Base-by-base conservation (phyloP, 2,113 vertebrate genomes). In the Rhabdomys dilectus region DNA sequence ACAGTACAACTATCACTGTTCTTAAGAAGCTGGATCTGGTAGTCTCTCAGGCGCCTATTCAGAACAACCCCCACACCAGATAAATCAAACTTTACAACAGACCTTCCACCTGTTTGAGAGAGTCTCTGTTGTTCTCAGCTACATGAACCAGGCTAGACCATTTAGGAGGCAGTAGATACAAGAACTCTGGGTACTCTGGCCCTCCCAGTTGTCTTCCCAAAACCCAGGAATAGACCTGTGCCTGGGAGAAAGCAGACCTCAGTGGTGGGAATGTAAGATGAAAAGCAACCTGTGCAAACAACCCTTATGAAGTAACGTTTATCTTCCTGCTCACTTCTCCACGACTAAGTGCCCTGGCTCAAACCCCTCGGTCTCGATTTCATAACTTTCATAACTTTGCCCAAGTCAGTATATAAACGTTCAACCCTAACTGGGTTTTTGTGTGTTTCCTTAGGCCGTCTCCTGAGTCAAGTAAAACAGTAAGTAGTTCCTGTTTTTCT, bases 41-140 rank as follows among this genome's bases (percentile, higher is more conserved):
- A 31, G 31, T 82, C 22, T 82, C 72, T 87, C 68, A 42, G 48
- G 73, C 36, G 75, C 34, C 60, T 76, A 29, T 53, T 80, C 53
- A 84, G 58, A 96, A 51, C 42, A 64, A 10, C 24, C 11, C 26
- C 2, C 19, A 21, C 8, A 29, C 42, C 1, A 5, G 17, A 72
- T 36, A 91, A 93, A 86, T 21, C 82, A 91, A 85, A 92, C 21
- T 56, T 93, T n/a, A 91, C 31, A 72, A 2, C 48, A 91, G 36
- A 70, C 73, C 72, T 42, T 75, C 31, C 31, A 9, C 42, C 42
- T 45, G 24, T 42, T 58, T 62, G 39, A 31, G 4, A 39, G 56
- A 64, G n/a, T 16, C 58, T 42, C 58, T 42, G 8, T n/a, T 82
- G 80, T 9, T 19, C 39, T 45, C n/a, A 29, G 81, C 13, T 31